phyloP scores from a whole-genome alignment of 2,113 vertebrate species.

The Kobus ellipsiprymnus region DNA sequence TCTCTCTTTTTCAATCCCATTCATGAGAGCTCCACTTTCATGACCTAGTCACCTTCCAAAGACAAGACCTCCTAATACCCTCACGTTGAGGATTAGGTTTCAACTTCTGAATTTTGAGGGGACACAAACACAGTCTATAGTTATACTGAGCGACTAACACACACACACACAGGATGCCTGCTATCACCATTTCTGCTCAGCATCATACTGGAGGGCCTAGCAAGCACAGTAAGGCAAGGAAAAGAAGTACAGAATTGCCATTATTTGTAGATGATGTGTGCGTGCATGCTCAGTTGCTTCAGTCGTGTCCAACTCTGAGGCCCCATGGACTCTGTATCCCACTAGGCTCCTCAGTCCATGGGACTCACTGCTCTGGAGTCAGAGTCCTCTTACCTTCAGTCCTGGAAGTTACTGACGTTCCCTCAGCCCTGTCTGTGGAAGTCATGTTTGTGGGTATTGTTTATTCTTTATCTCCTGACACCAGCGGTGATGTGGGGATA shows the following conservation, averaged over 20 bases:
- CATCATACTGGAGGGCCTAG: background rate
- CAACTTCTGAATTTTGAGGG: background rate
- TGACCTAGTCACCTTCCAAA: background rate
- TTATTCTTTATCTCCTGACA: conserved; percentile 19
- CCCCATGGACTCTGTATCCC: background rate
- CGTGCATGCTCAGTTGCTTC: background rate
- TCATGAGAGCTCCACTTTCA: background rate
- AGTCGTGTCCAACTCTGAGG: background rate
- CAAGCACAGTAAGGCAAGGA: background rate
- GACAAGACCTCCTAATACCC: background rate
- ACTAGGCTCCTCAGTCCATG: background rate
- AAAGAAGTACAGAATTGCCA: background rate
- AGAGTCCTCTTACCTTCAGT: background rate
- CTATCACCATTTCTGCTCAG: background rate
- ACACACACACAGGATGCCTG: background rate
- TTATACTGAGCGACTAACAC: background rate
- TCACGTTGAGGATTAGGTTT: background rate
- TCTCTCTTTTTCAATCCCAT: background rate
- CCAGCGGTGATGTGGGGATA: background rate
- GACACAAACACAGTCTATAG: background rate
- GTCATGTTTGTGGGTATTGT: background rate
- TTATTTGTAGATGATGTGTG: conserved; percentile 1
- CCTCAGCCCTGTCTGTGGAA: background rate
- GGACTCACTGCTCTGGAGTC: background rate
- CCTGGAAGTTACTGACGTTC: background rate